phyloP scores from a whole-genome alignment of 2,888 invertebrate genomes.

The Drosophila fulvimacula region DNA sequence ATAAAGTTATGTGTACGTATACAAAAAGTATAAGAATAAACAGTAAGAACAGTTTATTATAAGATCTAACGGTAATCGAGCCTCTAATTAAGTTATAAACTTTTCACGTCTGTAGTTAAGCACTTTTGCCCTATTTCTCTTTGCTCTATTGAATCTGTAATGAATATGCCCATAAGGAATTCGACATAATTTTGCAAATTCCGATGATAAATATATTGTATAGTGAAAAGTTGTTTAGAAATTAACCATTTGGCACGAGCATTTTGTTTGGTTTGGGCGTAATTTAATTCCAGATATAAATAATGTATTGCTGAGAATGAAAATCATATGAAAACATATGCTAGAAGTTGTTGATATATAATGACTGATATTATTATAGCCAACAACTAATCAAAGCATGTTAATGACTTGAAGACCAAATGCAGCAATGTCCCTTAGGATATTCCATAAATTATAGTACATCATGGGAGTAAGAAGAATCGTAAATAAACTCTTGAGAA shows the following conservation, averaged over 20 bases:
- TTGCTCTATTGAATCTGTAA: constrained; percentile 1
- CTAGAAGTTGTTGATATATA: constrained; percentile 9
- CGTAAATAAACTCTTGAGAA: constrained; percentile 23
- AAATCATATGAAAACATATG: constrained; percentile 2
- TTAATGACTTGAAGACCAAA: constrained; percentile 67
- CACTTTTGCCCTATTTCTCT: background rate
- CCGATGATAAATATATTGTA: constrained; percentile 3
- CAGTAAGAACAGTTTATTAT: background rate
- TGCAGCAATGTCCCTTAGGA: constrained; percentile 55
- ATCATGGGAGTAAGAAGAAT: constrained; percentile 25
- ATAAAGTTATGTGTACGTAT: background rate
- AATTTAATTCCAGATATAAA: constrained; percentile 4
- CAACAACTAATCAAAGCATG: constrained; percentile 55
- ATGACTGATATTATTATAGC: too few species aligned
- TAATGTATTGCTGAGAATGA: constrained; percentile 3
- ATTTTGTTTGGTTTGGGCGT: constrained; percentile 11
- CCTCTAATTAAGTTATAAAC: background rate
- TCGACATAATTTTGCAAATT: constrained; percentile 13
- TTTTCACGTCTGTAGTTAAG: constrained; percentile 5
- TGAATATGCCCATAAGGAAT: constrained; percentile 21
- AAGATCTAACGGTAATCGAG: background rate
- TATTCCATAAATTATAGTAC: constrained; percentile 11
- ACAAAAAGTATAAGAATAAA: background rate
- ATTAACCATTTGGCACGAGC: constrained; percentile 18
- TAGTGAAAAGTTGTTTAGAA: constrained; percentile 32